phyloP scores from a whole-genome alignment of 2,888 invertebrate genomes.

The Nemotelus nigrinus region DNA sequence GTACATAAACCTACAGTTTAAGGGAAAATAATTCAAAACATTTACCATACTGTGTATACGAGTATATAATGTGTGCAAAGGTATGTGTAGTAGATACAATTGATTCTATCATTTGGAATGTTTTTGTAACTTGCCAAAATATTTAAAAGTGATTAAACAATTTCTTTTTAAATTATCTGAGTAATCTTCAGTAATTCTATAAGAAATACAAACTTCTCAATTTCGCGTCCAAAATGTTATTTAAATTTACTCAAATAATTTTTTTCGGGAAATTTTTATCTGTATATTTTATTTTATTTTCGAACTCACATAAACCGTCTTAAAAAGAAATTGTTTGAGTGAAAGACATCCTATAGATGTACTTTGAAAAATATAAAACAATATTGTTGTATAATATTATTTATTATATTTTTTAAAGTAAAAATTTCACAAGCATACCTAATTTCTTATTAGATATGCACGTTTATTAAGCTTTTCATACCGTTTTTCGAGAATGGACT shows the following conservation, averaged over 20 bases:
- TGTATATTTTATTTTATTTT: conserved; percentile 12
- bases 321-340: conserved; percentile 37
- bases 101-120: conserved; percentile 21
- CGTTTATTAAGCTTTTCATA: too few relatives aligned
- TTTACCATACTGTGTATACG: too few relatives aligned
- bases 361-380: conserved; percentile 39
- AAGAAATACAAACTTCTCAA: not conserved
- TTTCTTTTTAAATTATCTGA: conserved; percentile 29
- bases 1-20: too few relatives aligned
- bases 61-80: too few relatives aligned
- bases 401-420: conserved; percentile 38
- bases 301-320: not conserved
- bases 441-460: too few relatives aligned
- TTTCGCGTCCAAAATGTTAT: too few relatives aligned
- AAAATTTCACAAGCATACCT: not conserved
- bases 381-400: conserved; percentile 43
- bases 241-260: not conserved
- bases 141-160: conserved; percentile 16
- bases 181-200: not conserved
- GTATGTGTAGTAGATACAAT: too few relatives aligned
- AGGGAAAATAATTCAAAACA: too few relatives aligned
- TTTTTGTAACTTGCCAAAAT: conserved; percentile 42
- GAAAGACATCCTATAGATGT: not conserved
- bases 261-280: not conserved
- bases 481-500: too few relatives aligned